Base-by-base conservation (phyloP, 2,888 invertebrate species). In the Melanargia galathea region DNA sequence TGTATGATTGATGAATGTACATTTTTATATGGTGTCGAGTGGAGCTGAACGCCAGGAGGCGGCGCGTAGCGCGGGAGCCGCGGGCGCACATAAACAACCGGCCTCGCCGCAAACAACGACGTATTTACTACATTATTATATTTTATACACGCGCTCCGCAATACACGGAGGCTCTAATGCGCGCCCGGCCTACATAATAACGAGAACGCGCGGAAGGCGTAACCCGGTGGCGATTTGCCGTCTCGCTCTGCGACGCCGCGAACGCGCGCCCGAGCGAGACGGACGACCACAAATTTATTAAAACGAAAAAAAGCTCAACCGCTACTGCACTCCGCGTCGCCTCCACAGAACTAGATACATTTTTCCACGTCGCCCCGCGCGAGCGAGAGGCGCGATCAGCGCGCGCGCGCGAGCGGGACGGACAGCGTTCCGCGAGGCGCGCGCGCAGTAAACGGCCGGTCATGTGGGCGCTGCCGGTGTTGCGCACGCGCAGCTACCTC, bases 401-500 rank as follows among this genome's bases (percentile, higher is more conserved):
- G n/a, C 11, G 38, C 63, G 70, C n/a, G 83, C 49, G 73, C 46
- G 80, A 90, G 77, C 69, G 80, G 72, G 90, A 88, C 71, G 70
- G 76, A 22, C 73, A 76, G 73, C 62, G 67, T 73, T 80, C 69
- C 65, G 80, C 73, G 75, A 77, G 81, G 65, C 66, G 74, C 80
- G 82, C 82, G 79, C 79, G 73, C 79, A 84, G 81, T 75, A 85
- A 87, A 87, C 89, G 86, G 85, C 81, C 81, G 84, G 86, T 83
- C 80, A 87, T 89, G 90, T 90, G 90, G 90, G 89, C 89, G 90
- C 90, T 90, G 89, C 91, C 85, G 89, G 91, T 90, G 86, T 90
- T 90, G 89, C 90, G 91, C 89, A 84, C 87, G 85, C 83, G 87
- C 86, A 79, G 86, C 89, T 87, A 86, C 87, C 75, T 87, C 88